A percentile compares a stretch with the other conserved stretches of the same genome.
Conservation (phyloP, 2,797 vertebrate species). For the Acanthis flammea region DNA sequence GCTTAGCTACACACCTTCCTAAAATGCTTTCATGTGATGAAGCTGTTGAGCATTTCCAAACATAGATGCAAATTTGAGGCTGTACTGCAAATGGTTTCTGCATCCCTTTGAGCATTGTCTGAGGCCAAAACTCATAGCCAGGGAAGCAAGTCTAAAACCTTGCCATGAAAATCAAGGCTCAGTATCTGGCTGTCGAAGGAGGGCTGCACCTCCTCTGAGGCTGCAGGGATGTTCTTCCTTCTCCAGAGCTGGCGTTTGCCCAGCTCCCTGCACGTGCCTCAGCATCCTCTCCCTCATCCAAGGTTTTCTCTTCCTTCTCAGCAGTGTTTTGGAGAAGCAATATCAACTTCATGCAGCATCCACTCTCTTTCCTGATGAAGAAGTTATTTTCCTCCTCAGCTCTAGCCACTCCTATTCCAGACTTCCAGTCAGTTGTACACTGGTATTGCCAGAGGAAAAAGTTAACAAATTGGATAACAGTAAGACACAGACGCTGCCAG, state of each 20-base stretch:
- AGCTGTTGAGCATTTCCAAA: slow-evolving; percentile 8
- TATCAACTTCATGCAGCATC: background rate
- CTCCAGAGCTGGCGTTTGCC: background rate
- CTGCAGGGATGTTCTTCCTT: background rate
- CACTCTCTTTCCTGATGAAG: background rate
- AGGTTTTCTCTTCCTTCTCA: background rate
- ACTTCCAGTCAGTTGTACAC: background rate
- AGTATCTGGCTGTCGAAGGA: accelerated
- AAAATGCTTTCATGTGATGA: background rate
- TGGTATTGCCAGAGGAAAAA: background rate
- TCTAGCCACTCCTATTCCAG: background rate
- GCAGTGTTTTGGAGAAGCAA: background rate
- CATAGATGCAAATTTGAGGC: background rate
- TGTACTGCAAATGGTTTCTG: background rate
- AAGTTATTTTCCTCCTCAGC: background rate
- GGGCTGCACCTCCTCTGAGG: background rate
- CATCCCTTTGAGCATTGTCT: background rate
- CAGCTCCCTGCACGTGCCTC: background rate
- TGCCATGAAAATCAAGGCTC: background rate
- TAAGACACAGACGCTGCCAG: background rate
- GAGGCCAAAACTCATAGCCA: background rate
- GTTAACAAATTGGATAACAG: background rate
- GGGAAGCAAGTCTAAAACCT: background rate
- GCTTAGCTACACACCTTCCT: background rate
- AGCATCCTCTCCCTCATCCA: background rate